Conservation (phyloP, 2,888 invertebrate genomes). For the Barypeithes pellucidus region DNA sequence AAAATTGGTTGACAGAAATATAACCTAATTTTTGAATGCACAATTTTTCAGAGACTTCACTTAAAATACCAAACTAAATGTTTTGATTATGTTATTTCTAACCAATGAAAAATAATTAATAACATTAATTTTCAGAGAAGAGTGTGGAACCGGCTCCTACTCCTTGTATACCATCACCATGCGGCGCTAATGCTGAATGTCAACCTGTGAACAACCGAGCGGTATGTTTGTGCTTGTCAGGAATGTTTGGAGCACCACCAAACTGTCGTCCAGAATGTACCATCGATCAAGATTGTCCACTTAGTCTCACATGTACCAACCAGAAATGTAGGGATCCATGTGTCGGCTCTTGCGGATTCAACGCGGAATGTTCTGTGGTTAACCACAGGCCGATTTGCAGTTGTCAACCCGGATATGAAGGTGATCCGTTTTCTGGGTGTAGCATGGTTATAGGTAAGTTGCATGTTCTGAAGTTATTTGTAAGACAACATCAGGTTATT, state of each 20-base stretch:
- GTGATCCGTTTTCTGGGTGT: slow-evolving; percentile 87
- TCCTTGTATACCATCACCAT: slow-evolving; percentile 83
- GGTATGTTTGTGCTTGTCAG: slow-evolving; percentile 82
- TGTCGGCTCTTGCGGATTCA: slow-evolving; percentile 83
- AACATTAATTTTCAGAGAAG: slow-evolving; percentile 60
- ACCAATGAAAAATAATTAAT: no score
- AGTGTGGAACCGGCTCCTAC: slow-evolving; percentile 68
- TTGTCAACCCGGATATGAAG: slow-evolving; percentile 82
- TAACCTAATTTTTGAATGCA: no score
- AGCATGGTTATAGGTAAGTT: slow-evolving; percentile 72
- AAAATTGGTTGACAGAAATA: no score
- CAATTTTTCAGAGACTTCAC: no score
- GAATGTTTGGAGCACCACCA: slow-evolving; percentile 86
- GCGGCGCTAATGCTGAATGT: slow-evolving; percentile 81
- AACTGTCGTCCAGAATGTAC: slow-evolving; percentile 85
- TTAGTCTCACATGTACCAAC: slow-evolving; percentile 81
- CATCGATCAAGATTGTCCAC: slow-evolving; percentile 85
- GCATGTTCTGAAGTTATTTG: slow-evolving; percentile 24
- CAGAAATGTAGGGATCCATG: slow-evolving; percentile 85
- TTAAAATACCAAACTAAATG: no score
- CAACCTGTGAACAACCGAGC: slow-evolving; percentile 77
- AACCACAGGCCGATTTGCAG: slow-evolving; percentile 85
- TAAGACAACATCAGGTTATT: background rate
- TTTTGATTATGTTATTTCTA: no score
- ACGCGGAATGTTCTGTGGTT: slow-evolving; percentile 82